A percentile compares a stretch with the other conserved stretches of the same genome.
phyloP scores from a whole-genome alignment of 2,113 vertebrate genomes.

The Centrocercus urophasianus region DNA sequence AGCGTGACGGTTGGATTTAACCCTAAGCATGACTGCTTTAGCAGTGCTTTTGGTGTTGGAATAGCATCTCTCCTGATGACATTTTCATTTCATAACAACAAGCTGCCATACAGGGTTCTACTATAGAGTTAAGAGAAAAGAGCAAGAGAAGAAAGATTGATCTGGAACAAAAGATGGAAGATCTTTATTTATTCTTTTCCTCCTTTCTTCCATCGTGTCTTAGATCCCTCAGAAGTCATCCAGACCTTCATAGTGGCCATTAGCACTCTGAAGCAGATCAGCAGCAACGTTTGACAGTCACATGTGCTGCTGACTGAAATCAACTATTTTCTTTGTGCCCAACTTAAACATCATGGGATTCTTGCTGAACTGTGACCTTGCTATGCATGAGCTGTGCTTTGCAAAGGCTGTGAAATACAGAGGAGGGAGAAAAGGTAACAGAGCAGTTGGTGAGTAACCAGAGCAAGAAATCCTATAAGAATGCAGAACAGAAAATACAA shows the following conservation, averaged over 20 bases:
- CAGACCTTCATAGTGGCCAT: background rate
- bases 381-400: background rate
- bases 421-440: background rate
- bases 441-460: background rate
- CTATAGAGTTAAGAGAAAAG: background rate
- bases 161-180: background rate
- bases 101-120: background rate
- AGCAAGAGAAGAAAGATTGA: background rate
- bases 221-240: background rate
- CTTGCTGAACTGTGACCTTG: background rate
- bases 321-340: background rate
- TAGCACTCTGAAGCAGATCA: background rate
- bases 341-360: background rate
- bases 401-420: background rate
- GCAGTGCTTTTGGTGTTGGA: background rate
- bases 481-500: background rate
- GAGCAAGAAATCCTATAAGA: background rate
- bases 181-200: background rate
- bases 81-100: background rate
- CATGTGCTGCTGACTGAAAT: fast-evolving
- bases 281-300: background rate
- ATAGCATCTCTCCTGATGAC: background rate
- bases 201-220: background rate
- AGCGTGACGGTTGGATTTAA: background rate
- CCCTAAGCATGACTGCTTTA: background rate